phyloP scores from a whole-genome alignment of 2,113 vertebrate species.

The Scomber colias region DNA sequence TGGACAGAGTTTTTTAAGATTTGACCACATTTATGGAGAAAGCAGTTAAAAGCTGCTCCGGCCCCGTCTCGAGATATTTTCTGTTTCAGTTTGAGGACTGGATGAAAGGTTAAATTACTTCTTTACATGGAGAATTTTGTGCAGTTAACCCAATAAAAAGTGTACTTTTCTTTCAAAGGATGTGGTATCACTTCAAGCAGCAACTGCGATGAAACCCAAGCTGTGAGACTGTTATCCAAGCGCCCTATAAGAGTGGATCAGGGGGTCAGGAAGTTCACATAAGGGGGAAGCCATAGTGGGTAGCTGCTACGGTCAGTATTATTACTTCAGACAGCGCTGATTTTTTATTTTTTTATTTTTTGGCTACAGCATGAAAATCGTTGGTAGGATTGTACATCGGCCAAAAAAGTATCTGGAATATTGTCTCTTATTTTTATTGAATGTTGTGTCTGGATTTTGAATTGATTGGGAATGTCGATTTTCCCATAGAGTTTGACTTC shows the following conservation, averaged over 20 bases:
- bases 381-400: background rate
- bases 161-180: conserved; percentile 28
- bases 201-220: conserved; percentile 56
- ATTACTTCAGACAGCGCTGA: conserved; percentile 8
- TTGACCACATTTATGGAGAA: background rate
- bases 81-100: background rate
- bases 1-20: no score
- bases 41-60: no score
- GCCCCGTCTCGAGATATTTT: background rate
- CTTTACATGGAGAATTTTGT: background rate
- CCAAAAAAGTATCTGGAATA: conserved; percentile 13
- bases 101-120: conserved; percentile 2
- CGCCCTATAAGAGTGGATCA: conserved; percentile 16
- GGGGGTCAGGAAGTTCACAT: conserved; percentile 17
- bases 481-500: background rate
- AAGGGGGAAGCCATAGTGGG: background rate
- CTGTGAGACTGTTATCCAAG: conserved; percentile 26
- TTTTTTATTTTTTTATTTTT: background rate
- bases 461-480: background rate
- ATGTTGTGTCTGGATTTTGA: conserved; percentile 11
- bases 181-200: conserved; percentile 37
- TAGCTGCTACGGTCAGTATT: conserved; percentile 12
- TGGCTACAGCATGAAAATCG: conserved; percentile 19
- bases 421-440: background rate
- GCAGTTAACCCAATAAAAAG: background rate